Base-by-base conservation (phyloP, 1,140 invertebrate genomes). In the Euglossa dilemma region DNA sequence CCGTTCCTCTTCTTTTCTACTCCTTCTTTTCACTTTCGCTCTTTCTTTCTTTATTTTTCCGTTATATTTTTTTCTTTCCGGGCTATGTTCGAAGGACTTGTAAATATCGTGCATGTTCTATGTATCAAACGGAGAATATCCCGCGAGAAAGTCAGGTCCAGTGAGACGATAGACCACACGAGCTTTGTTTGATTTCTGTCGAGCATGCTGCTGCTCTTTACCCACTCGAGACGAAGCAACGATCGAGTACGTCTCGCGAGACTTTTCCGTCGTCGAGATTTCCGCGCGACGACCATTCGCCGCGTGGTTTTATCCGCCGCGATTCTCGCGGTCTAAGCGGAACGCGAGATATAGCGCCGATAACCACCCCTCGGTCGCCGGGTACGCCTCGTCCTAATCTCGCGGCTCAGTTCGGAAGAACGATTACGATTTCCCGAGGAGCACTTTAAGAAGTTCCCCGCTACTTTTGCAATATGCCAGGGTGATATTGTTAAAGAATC, bases 401-500 rank as follows among this genome's bases (percentile, higher is more conserved):
- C 14, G 36, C 36, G 36, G 6, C 45, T 3, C 25, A 71, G 81
- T 78, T 83, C 56, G 50, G 9, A 78, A 78, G 45, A 73, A 84
- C 83, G 69, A 84, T 84, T 80, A 84, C 28, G 70, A 69, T 80
- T 66, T 64, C 28, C 77, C 45, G n/a, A 28, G 63, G 72, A 67
- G 69, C 47, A 61, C 70, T 73, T 81, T 67, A 67, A 84, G 54
- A 84, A 74, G 47, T 69, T 61, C n/a, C 12, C 20, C 20, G 45
- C 47, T 74, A 74, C 70, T 84, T 80, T 74, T 59, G 78, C 75
- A 83, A 84, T 84, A 84, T 71, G 79, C 71, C 63, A 36, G 36
- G 66, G 50, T 59, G 76, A 57, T 82, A 74, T 85, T 74, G 79
- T 75, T 70, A 73, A 72, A 75, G 61, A 85, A 85, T 85, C 79